Base-by-base conservation (phyloP, 2,113 vertebrate species). In the Neogobius melanostomus region DNA sequence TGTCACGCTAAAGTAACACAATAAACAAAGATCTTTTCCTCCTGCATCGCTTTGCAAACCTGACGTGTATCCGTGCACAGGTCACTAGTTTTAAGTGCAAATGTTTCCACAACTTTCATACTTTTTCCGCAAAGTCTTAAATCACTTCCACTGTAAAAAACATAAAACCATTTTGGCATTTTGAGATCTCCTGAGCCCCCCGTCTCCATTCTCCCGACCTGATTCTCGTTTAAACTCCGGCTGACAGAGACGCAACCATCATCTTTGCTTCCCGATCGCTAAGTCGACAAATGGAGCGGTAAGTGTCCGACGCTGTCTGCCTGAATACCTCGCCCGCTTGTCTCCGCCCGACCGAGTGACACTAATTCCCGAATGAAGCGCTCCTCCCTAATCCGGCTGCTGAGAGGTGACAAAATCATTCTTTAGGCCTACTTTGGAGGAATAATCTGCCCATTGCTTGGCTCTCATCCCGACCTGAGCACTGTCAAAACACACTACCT, bases 351-450 rank as follows among this genome's bases (percentile, higher is more conserved):
- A 83, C 83, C 83, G 77, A 78, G 75, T 87, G 87, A 89, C 82
- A 68, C 75, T 88, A 93, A 91, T 91, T 89, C 89, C 85, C 82
- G 80, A 90, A 70, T 87, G 91, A 91, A 87, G 76, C 68, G 65
- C 78, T 81, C 85, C 80, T 87, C 86, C 87, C 77, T 92, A 91
- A 93, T 89, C 90, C 90, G 52, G 74, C 73, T 79, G 84, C 87
- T 82, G 91, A 93, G 89, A 91, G 90, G 90, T 88, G 87, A 88
- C 88, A 89, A 90, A 81, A 91, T 91, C 90, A 91, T 92, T 93
- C 90, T 91, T 88, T 88, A 84, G 83, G 87, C 86, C 88, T 79
- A 73, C 86, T 90, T 91, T 85, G 89, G 88, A 77, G 76, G 87
- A 90, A 87, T 90, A 82, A 91, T 91, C 85, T 91, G 90, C 89